Conservation (phyloP, 2,888 invertebrate species). For the Coecobrya sp. region DNA sequence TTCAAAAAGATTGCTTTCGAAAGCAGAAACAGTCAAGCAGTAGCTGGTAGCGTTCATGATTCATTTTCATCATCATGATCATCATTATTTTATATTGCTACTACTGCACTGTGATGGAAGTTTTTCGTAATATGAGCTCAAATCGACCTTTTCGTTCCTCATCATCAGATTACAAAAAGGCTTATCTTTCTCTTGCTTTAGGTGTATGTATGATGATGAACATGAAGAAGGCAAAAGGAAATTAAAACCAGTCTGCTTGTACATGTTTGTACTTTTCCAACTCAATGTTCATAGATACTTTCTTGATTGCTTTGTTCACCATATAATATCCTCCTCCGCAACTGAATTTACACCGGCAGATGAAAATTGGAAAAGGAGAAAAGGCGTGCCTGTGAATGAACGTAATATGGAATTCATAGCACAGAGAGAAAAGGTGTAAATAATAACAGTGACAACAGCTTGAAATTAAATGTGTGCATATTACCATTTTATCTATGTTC, state of each 20-base stretch:
- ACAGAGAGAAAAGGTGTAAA: neutral
- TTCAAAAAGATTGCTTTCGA: conserved; percentile 30
- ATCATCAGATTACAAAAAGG: neutral
- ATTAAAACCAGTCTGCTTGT: conserved; percentile 29
- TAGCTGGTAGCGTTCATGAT: neutral
- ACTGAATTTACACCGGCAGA: neutral
- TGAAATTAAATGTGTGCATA: neutral
- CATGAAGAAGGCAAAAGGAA: conserved; percentile 9
- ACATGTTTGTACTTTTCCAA: neutral
- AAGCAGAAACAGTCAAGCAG: conserved; percentile 9
- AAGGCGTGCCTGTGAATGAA: too few relatives aligned
- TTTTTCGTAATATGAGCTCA: neutral
- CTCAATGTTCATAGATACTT: neutral
- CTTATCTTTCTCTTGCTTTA: neutral
- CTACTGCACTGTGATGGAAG: conserved; percentile 17
- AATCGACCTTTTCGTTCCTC: too few relatives aligned
- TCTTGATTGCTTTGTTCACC: neutral
- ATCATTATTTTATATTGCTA: too few relatives aligned
- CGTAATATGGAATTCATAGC: neutral
- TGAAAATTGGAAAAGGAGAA: conserved; percentile 50
- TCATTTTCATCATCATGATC: neutral
- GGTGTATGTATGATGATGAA: neutral
- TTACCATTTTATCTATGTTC: neutral
- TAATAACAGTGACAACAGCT: neutral
- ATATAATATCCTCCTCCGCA: neutral